Percentiles rank a stretch among this genome's conserved stretches.
These are phyloP conservation scores for Euproctis similis DNA, from an alignment of 2,888 invertebrate species.

Conservation along the genomic window DNA sequence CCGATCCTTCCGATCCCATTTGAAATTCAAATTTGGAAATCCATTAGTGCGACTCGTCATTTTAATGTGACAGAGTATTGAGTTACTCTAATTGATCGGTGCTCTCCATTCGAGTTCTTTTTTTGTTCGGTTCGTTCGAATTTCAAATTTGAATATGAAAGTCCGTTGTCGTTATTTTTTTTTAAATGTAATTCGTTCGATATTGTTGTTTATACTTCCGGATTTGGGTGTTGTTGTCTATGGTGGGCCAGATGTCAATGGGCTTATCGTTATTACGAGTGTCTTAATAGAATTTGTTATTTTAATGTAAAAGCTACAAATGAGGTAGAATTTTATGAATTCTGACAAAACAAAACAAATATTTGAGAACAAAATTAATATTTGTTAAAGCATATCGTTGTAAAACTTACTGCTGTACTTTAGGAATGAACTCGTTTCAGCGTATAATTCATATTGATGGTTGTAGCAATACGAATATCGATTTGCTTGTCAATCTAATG, in stretches of 20 bases:
- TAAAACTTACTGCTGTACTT: no score
- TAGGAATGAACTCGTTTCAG: no score
- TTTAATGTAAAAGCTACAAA: not conserved
- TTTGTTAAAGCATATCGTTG: no score
- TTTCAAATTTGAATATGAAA: slow-evolving; percentile 49
- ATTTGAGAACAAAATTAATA: no score
- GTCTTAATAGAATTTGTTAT: not conserved
- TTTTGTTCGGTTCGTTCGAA: slow-evolving; percentile 39
- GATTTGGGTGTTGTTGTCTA: slow-evolving; percentile 21
- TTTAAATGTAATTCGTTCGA: slow-evolving; percentile 23
- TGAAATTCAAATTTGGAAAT: slow-evolving; percentile 73
- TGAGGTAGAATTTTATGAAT: no score
- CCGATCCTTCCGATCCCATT: slow-evolving; percentile 59
- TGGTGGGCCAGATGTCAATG: slow-evolving; percentile 14
- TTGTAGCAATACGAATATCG: slow-evolving; percentile 38
- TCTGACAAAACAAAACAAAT: no score
- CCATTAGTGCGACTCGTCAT: slow-evolving; percentile 73
- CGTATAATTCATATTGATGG: slow-evolving; percentile 69
- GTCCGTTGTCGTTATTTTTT: slow-evolving; percentile 35
- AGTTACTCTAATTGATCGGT: slow-evolving; percentile 73
- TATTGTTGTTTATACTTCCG: slow-evolving; percentile 27
- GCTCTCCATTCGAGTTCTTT: slow-evolving; percentile 38
- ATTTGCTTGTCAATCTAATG: slow-evolving; percentile 32
- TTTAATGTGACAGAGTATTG: slow-evolving; percentile 74
- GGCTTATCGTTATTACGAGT: slow-evolving; percentile 3